Base-by-base conservation (phyloP, 2,888 invertebrate species). In the Mechanitis mazaeus region DNA sequence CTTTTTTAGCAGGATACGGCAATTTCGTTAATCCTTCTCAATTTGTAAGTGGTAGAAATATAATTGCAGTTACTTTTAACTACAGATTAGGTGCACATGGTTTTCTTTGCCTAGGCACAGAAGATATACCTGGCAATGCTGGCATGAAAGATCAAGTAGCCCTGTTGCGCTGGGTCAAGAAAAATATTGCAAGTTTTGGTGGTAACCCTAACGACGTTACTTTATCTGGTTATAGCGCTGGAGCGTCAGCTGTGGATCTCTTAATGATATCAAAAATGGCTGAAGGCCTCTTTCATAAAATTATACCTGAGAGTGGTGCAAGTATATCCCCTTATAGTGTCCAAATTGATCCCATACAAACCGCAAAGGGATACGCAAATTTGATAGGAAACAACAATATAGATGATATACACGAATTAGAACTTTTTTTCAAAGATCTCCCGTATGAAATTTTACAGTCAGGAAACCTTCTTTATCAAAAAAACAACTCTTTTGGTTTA, bases 221-320 rank as follows among this genome's bases (percentile, higher is more conserved):
- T 31, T 60, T 86, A 46, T 64, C 61, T 1, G 85, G 81, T 0
- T 79, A 67, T 47, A 84, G 84, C 59, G 80, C 86, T 7, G 86
- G 86, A 0, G 71, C 79, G 0, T 71, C 76, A 5, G 61, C 85
- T 0, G 75, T 80, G 0, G 82, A 82, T 56, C 70, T 84, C 1
- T 64, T 85, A 7, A 75, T 77, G 67, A 66, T 87, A 6, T 83
- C 86, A 1, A 69, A 74, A 46, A 64, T 72, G 28, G 68, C 82
- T 1, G 59, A 57, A 31, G 71, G 69, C 7, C 63, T 71, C 3
- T 69, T 69, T 47, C 64, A 68, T 12, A 72, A 69, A 55, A 69
- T 65, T 1, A 71, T 72, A 50, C 64, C 65, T 6, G 68, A 70
- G 33, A 74, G 74, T 47, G 73, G 70, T 6, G 60, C 69, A 11